Percentiles rank a stretch among this genome's conserved stretches.
phyloP scores from a whole-genome alignment of 2,888 invertebrate genomes.

The Trissolcus brochymenae region DNA sequence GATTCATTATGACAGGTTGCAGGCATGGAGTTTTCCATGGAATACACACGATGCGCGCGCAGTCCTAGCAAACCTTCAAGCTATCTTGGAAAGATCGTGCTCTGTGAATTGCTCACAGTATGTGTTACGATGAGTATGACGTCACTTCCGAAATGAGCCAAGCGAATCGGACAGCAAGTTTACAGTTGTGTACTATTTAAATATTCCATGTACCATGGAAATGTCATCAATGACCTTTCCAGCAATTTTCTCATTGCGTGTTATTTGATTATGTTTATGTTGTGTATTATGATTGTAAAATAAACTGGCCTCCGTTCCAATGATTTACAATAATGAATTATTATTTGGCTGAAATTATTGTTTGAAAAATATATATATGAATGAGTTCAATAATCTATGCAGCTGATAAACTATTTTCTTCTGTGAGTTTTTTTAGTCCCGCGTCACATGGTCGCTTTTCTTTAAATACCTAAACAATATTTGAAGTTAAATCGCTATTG shows the following conservation, averaged over 20 bases:
- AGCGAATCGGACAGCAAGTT: conserved; percentile 59
- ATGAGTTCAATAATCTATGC: not conserved
- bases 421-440: too few species aligned
- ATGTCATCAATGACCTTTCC: conserved; percentile 24
- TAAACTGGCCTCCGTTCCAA: not conserved
- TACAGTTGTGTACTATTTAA: conserved; percentile 38
- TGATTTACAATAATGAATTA: not conserved
- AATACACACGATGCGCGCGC: conserved; percentile 35
- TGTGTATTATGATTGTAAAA: not conserved
- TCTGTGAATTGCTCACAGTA: conserved; percentile 62
- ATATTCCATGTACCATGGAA: conserved; percentile 16
- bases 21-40: conserved; percentile 36
- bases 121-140: conserved; percentile 71
- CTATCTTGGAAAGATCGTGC: conserved; percentile 43
- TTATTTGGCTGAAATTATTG: not conserved
- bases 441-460: too few species aligned
- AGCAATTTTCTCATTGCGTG: not conserved
- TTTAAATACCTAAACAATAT: too few species aligned
- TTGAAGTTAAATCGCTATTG: too few species aligned
- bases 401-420: too few species aligned
- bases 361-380: not conserved
- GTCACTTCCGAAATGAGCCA: conserved; percentile 71
- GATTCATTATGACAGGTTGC: conserved; percentile 46
- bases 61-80: conserved; percentile 4
- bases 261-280: not conserved